Evolutionary conservation across 2,113 vertebrate species (phyloP).

Genomic region (Saccopteryx bilineata): DNA sequence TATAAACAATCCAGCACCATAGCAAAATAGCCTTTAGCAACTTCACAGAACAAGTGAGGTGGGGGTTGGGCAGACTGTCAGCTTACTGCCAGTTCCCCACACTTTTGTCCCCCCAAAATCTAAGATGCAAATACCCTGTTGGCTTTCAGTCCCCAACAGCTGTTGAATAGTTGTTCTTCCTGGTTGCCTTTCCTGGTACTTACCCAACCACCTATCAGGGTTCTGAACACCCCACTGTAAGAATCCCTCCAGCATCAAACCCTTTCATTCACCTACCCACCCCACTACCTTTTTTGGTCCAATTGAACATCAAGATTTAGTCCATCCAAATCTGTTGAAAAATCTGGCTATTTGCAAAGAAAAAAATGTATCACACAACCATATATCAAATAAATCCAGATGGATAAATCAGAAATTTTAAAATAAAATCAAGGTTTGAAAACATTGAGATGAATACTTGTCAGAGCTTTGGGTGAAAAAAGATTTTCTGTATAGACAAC

Average conservation of each 20-base stretch:
- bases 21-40: too few species aligned
- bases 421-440: slow-evolving; percentile 27
- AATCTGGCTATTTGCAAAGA: slow-evolving; percentile 62
- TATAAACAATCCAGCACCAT: too few species aligned
- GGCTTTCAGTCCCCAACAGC: too few species aligned
- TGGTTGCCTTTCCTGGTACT: not conserved
- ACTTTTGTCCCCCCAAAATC: too few species aligned
- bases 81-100: too few species aligned
- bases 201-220: not conserved
- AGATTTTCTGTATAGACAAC: not conserved
- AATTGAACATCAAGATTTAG: slow-evolving; percentile 47
- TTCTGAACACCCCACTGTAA: not conserved
- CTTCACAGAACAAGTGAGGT: too few species aligned
- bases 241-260: not conserved
- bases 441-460: slow-evolving; percentile 51
- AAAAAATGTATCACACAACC: not conserved
- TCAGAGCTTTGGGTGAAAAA: not conserved
- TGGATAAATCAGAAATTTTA: slow-evolving; percentile 31
- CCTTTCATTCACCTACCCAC: not conserved
- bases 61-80: too few species aligned
- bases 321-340: slow-evolving; percentile 49
- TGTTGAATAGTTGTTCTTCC: not conserved
- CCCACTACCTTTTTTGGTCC: not conserved
- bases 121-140: too few species aligned
- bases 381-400: slow-evolving; percentile 46